Conservation (phyloP, 2,797 vertebrate species). For the Paguma larvata region DNA sequence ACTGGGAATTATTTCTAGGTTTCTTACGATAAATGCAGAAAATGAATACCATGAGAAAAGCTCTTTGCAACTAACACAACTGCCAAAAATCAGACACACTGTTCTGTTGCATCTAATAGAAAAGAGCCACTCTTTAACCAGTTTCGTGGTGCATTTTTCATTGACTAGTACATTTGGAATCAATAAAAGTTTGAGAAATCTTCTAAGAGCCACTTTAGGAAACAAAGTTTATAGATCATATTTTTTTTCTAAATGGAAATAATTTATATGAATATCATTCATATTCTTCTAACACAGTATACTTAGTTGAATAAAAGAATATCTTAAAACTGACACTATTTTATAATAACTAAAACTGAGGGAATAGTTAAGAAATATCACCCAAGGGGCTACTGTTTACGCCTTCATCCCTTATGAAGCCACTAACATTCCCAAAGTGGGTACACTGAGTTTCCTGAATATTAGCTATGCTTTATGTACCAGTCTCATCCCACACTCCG, state of each 20-base stretch:
- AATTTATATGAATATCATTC: not conserved
- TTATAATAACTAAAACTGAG: not conserved
- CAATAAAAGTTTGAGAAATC: not conserved
- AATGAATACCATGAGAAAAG: not conserved
- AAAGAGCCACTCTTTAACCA: not conserved
- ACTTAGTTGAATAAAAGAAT: not conserved
- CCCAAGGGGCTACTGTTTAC: not conserved
- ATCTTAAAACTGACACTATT: not conserved
- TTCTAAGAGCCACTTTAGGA: not conserved
- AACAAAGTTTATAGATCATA: not conserved
- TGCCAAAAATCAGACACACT: not conserved
- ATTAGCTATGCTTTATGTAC: accelerated
- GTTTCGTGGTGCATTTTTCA: not conserved
- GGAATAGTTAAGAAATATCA: not conserved
- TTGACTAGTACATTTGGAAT: not conserved
- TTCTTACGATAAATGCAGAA: conserved; percentile 11
- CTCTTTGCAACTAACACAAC: not conserved
- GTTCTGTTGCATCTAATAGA: not conserved
- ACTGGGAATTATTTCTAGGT: conserved; percentile 3
- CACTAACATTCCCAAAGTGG: not conserved
- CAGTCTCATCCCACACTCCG: accelerated
- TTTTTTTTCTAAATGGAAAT: not conserved
- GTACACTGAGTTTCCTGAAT: not conserved
- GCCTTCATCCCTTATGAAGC: not conserved
- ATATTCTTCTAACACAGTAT: not conserved